Percentiles rank a stretch among this genome's conserved stretches.
These are phyloP conservation scores for Malacoctenus gilli DNA, from an alignment of 2,797 vertebrate genomes.

Conservation along the genomic window DNA sequence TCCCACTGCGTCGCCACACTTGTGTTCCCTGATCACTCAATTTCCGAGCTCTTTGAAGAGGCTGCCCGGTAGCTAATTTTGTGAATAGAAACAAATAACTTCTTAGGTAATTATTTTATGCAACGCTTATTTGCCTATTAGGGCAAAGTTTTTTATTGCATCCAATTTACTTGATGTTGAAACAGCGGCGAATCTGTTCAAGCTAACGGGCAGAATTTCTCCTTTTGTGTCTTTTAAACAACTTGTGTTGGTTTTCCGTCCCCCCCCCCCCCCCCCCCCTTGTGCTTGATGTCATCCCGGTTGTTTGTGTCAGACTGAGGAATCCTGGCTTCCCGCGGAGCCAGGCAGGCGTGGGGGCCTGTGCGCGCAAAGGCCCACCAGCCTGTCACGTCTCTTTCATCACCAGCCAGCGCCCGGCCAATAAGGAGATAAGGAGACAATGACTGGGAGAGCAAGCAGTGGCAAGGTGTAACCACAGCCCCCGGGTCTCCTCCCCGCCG, in stretches of 20 bases:
- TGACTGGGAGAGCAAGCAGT: conserved; percentile 76
- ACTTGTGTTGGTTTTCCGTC: conserved; percentile 61
- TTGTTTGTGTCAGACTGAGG: conserved; percentile 72
- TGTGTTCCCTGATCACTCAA: conserved; percentile 37
- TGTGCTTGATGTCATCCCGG: conserved; percentile 67
- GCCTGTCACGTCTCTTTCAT: conserved; percentile 82
- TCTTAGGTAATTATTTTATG: conserved; percentile 35
- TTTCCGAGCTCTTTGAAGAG: conserved; percentile 49
- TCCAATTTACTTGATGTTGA: conserved; percentile 18
- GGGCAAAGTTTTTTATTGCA: conserved; percentile 9
- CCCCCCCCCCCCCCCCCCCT: no score
- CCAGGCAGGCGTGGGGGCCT: conserved; percentile 69
- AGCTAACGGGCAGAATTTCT: conserved; percentile 40
- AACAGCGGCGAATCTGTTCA: conserved; percentile 10
- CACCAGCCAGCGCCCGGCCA: conserved; percentile 79
- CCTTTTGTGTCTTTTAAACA: conserved; percentile 66
- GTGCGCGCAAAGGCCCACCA: conserved; percentile 70
- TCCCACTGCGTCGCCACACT: conserved; percentile 16
- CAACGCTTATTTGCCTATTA: conserved; percentile 18
- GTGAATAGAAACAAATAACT: conserved; percentile 32
- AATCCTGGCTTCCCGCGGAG: conserved; percentile 78
- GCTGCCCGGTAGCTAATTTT: conserved; percentile 41
- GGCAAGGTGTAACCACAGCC: conserved; percentile 79
- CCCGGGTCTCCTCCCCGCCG: conserved; percentile 75
- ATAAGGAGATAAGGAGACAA: conserved; percentile 80